Conservation (phyloP, 2,797 vertebrate genomes). For the Falco naumanni region DNA sequence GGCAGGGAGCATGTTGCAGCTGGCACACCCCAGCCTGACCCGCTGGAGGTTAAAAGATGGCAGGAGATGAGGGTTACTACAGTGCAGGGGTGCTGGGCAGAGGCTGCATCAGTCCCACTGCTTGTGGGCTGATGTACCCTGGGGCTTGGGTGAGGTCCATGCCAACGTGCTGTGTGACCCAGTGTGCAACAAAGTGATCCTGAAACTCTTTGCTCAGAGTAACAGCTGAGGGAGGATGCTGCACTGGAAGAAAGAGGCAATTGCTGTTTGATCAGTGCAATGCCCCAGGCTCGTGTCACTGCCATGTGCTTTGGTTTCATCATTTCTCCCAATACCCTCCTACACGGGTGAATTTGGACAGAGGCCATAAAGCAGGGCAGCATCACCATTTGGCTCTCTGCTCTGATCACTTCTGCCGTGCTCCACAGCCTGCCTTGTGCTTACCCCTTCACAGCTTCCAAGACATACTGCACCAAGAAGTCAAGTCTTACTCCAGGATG, state of each 20-base stretch:
- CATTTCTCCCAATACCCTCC: background rate
- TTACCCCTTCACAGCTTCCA: background rate
- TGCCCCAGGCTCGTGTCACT: background rate
- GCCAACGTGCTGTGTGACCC: rapidly evolving
- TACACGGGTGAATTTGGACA: background rate
- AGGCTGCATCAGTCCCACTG: background rate
- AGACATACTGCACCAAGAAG: background rate
- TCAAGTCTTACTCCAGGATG: background rate
- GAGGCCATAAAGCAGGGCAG: background rate
- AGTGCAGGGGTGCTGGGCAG: background rate
- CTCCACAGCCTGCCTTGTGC: background rate
- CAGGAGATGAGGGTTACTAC: background rate
- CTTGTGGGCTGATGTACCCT: rapidly evolving
- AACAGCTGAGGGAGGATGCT: background rate
- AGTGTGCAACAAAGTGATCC: background rate
- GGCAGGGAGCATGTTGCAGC: background rate
- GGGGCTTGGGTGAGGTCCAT: background rate
- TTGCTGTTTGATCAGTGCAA: background rate
- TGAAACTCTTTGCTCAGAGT: background rate
- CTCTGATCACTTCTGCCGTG: background rate
- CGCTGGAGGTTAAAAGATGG: background rate
- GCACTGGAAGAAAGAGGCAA: background rate
- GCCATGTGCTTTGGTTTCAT: background rate
- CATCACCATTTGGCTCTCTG: background rate
- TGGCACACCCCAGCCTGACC: background rate